Evolutionary conservation across 2,888 invertebrate species (phyloP).

Genomic region (Nephrotoma flavescens): DNA sequence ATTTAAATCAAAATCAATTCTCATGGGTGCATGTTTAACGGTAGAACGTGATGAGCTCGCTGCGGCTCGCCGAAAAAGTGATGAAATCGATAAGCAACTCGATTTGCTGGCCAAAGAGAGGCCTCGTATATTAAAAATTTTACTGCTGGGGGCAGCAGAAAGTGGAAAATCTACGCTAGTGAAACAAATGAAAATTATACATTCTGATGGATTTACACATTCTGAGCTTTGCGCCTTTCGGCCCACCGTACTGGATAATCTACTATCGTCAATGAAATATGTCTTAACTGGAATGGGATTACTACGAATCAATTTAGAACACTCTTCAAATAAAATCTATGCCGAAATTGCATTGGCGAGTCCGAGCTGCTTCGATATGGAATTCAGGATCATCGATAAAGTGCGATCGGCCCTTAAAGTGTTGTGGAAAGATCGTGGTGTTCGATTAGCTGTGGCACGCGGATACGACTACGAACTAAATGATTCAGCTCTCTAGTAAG

Average conservation of each 20-base stretch:
- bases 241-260: conserved; percentile 47
- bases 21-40: conserved; percentile 47
- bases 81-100: conserved; percentile 44
- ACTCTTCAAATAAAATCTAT: conserved; percentile 40
- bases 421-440: conserved; percentile 47
- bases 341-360: conserved; percentile 37
- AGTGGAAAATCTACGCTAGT: conserved; percentile 49
- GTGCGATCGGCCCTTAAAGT: conserved; percentile 38
- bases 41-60: conserved; percentile 39
- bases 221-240: conserved; percentile 45
- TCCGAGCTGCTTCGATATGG: conserved; percentile 39
- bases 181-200: conserved; percentile 56
- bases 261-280: conserved; percentile 51
- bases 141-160: conserved; percentile 48
- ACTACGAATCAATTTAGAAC: conserved; percentile 44
- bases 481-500: conserved; percentile 50
- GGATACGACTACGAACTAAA: conserved; percentile 52
- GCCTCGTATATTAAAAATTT: conserved; percentile 44
- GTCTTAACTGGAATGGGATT: conserved; percentile 50
- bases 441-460: conserved; percentile 44
- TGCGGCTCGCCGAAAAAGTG: conserved; percentile 41
- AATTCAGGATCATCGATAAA: conserved; percentile 36
- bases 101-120: conserved; percentile 42
- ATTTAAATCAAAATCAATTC: neutral
- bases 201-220: conserved; percentile 46